Conservation (phyloP, 37 sponge, comb jelly and placozoan genomes). For the Beroe forskalii region DNA sequence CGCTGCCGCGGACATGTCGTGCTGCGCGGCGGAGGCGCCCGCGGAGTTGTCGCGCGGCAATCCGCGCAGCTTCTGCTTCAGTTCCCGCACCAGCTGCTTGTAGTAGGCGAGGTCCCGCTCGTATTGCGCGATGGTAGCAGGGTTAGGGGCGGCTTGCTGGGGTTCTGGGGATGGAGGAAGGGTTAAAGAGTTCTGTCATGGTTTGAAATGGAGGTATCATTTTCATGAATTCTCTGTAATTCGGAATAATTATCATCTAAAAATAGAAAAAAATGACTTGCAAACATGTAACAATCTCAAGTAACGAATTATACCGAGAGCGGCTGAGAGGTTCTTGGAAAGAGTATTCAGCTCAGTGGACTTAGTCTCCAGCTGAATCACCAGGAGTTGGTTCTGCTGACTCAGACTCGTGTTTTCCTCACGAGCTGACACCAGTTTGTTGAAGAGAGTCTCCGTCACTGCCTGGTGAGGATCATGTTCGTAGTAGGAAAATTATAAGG, state of each 20-base stretch:
- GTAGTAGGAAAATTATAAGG: no score
- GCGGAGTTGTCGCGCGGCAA: constrained; percentile 7
- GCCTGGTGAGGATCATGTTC: background rate
- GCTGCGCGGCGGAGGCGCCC: background rate
- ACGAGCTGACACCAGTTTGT: constrained; percentile 41
- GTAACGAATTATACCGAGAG: constrained; percentile 4
- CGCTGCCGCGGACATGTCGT: background rate
- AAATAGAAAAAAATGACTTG: no score
- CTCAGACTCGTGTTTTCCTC: background rate
- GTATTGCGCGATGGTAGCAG: background rate
- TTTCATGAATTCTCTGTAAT: background rate
- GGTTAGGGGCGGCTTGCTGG: background rate
- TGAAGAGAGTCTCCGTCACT: constrained; percentile 20
- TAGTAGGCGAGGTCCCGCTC: constrained; percentile 34
- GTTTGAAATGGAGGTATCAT: background rate
- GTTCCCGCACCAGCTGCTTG: constrained; percentile 25
- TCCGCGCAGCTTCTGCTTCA: constrained; percentile 31
- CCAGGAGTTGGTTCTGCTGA: constrained; percentile 39
- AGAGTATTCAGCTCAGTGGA: background rate
- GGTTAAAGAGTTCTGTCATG: background rate
- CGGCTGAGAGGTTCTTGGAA: background rate
- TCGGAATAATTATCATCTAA: no score
- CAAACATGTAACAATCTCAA: no score
- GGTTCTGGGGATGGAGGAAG: background rate
- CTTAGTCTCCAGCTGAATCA: constrained; percentile 7